Conservation (phyloP, 2,888 invertebrate genomes). For the Nemapogon koenigi region DNA sequence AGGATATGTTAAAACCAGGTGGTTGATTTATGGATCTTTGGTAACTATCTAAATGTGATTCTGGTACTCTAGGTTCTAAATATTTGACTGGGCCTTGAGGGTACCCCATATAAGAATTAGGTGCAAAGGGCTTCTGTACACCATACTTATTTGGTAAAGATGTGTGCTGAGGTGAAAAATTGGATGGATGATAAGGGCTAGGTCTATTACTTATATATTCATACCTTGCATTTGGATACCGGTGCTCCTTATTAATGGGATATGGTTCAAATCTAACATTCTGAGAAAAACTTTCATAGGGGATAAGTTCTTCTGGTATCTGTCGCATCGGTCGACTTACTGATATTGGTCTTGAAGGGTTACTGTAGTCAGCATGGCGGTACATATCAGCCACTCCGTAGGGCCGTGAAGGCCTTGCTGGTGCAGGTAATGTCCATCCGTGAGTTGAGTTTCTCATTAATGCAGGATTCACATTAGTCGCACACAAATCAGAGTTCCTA, state of each 20-base stretch:
- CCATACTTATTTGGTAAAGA: constrained; percentile 45
- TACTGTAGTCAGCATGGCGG: constrained; percentile 44
- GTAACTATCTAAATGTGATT: constrained; percentile 39
- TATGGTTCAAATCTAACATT: constrained; percentile 51
- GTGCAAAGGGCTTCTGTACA: constrained; percentile 34
- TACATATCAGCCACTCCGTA: constrained; percentile 43
- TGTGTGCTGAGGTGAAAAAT: constrained; percentile 22
- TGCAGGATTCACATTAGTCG: constrained; percentile 33
- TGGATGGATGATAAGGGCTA: constrained; percentile 36
- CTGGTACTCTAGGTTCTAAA: constrained; percentile 39
- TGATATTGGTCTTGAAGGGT: constrained; percentile 34
- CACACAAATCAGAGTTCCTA: constrained; percentile 37
- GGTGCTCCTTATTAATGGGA: constrained; percentile 43
- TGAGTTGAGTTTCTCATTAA: constrained; percentile 29
- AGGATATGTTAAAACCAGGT: constrained; percentile 33
- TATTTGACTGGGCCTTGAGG: constrained; percentile 41
- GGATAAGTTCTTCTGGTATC: constrained; percentile 34
- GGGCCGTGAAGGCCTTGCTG: constrained; percentile 32
- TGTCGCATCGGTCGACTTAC: constrained; percentile 33
- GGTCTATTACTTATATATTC: constrained; percentile 49
- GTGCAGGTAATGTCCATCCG: constrained; percentile 35
- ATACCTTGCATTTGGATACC: constrained; percentile 50
- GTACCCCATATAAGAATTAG: constrained; percentile 40
- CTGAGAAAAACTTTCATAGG: constrained; percentile 41
- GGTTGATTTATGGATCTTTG: constrained; percentile 34